Evolutionary conservation across 1,140 invertebrate species (phyloP).

Genomic region (Apis dorsata): DNA sequence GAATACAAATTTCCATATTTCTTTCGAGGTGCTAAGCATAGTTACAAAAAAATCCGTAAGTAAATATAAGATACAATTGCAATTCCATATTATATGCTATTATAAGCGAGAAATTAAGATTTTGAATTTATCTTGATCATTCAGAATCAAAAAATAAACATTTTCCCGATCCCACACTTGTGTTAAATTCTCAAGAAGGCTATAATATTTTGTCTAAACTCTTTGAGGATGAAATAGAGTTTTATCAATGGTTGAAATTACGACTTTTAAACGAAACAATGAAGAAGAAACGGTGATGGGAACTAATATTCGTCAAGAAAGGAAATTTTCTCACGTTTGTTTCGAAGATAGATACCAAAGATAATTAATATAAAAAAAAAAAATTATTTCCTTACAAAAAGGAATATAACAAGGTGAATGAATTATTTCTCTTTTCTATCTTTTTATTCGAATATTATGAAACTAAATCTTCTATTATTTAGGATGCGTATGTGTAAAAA

Average conservation of each 20-base stretch:
- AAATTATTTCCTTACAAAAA: background rate
- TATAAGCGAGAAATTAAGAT: background rate
- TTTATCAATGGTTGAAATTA: slow-evolving; percentile 83
- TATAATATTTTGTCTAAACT: slow-evolving; percentile 71
- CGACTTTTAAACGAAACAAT: slow-evolving; percentile 79
- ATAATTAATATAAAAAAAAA: background rate
- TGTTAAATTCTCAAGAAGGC: slow-evolving; percentile 51
- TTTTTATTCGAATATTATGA: no score
- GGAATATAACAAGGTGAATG: background rate
- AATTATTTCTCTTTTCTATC: background rate
- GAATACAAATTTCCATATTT: slow-evolving; percentile 83
- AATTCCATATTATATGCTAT: no score
- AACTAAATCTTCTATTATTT: no score
- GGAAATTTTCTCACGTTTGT: background rate
- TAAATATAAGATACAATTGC: slow-evolving; percentile 22
- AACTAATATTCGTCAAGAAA: no score
- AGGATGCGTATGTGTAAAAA: no score
- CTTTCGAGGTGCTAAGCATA: slow-evolving; percentile 81
- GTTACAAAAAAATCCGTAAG: slow-evolving; percentile 82
- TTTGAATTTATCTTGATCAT: slow-evolving; percentile 16
- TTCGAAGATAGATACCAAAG: slow-evolving; percentile 23
- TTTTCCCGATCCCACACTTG: slow-evolving; percentile 3
- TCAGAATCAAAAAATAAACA: slow-evolving; percentile 61
- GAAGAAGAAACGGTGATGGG: slow-evolving; percentile 47
- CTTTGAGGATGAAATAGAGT: slow-evolving; percentile 82